Base-by-base conservation (phyloP, 2,113 vertebrate genomes). In the Phrynosoma platyrhinos region DNA sequence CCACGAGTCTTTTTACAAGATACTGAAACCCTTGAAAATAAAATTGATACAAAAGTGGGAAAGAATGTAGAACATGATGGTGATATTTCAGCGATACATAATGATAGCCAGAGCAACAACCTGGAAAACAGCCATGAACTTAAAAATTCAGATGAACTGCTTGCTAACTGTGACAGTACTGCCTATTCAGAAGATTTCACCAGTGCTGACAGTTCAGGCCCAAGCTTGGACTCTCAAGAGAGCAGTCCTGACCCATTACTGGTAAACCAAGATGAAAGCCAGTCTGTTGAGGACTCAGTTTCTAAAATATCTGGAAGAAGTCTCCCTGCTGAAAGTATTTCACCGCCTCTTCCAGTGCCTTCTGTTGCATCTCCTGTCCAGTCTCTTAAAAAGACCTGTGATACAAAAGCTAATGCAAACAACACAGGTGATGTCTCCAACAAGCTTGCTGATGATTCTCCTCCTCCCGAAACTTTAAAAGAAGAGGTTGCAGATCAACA, bases 181-280 rank as follows among this genome's bases (percentile, higher is more conserved):
- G 94, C 96, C 68, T 97, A 97, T 86, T 96, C 96, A 13, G 98
- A 98, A 92, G 98, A 98, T 92, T 98, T 98, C 90, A 97, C 90
- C 85, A 97, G 96, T 83, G 68, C 95, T 1, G 97, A 97, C 25
- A 91, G 95, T 53, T 96, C 74, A 0, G 95, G 94, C 62, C 93
- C 85, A 85, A 95, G 88, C 88, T 96, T 92, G 0, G 93, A 92
- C 82, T 94, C 95, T 93, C 82, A 53, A 7, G 21, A 89, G 27
- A 96, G 93, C 82, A 97, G 96, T 93, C 93, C 95, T 4, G 95
- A 97, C 47, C 76, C 90, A 81, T 88, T 83, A 32, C 76, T 88
- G 83, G 75, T 79, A 90, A 95, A 91, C 75, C 87, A 86, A 30
- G 93, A 93, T 30, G 90, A 0, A 75, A 79, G 76, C 86, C 66